Conservation (phyloP, 2,113 vertebrate species). For the Spea multiplicata region DNA sequence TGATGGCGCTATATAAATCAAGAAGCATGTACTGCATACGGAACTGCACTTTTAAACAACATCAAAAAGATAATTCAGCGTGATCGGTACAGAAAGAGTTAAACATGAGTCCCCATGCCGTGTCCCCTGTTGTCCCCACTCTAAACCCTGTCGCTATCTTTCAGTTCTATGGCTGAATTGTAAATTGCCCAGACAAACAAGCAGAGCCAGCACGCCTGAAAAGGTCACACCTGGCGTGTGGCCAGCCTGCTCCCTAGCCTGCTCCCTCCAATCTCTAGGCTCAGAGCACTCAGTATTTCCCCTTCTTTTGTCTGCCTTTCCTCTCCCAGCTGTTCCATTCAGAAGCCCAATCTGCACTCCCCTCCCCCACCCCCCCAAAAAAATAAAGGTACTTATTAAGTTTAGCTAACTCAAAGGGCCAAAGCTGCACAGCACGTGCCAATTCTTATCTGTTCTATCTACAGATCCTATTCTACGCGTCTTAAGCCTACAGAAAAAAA, state of each 20-base stretch:
- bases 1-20: too few relatives aligned
- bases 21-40: too few relatives aligned
- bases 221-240: slow-evolving; percentile 61
- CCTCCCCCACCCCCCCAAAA: background rate
- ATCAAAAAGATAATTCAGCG: background rate
- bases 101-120: slow-evolving; percentile 7
- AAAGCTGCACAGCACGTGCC: slow-evolving; percentile 59
- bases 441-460: slow-evolving; percentile 66
- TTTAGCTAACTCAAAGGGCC: slow-evolving; percentile 59
- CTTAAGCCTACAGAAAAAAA: slow-evolving; percentile 41
- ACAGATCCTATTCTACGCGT: slow-evolving; percentile 63
- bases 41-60: background rate
- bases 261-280: slow-evolving; percentile 50
- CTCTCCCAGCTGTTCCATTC: slow-evolving; percentile 63
- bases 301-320: slow-evolving; percentile 59
- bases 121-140: too few relatives aligned
- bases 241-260: slow-evolving; percentile 52
- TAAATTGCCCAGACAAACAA: slow-evolving; percentile 52
- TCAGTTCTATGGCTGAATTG: slow-evolving; percentile 39
- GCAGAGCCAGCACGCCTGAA: slow-evolving; percentile 50
- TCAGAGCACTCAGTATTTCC: slow-evolving; percentile 52
- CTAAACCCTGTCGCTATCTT: slow-evolving; percentile 42
- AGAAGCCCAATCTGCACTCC: slow-evolving; percentile 52
- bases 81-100: background rate
- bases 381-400: slow-evolving; percentile 58